A percentile compares a stretch with the other conserved stretches of the same genome.
These are phyloP conservation scores for Xiphorhynchus erythropygius DNA, from an alignment of 2,797 vertebrate genomes.

Conservation along the genomic window DNA sequence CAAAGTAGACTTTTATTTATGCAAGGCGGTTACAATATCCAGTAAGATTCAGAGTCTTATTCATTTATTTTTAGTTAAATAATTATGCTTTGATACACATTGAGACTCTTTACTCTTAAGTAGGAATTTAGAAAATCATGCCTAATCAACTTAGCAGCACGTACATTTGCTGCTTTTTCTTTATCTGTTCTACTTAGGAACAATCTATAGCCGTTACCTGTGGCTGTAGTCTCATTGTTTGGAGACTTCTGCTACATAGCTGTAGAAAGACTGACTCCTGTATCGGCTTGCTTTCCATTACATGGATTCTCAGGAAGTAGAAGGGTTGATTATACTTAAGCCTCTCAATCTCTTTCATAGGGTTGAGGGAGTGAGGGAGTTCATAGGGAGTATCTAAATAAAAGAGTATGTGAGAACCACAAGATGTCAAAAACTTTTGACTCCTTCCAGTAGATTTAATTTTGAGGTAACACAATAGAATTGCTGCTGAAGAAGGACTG, in stretches of 20 bases:
- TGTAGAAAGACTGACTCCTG: background rate
- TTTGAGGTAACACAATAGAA: background rate
- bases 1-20: constrained; percentile 4
- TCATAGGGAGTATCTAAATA: background rate
- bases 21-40: background rate
- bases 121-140: background rate
- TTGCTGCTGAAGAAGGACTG: background rate
- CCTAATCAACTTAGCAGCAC: background rate
- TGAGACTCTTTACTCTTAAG: background rate
- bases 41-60: background rate
- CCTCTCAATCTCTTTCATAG: background rate
- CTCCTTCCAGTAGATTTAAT: background rate
- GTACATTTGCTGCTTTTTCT: background rate
- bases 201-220: background rate
- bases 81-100: background rate
- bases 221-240: background rate
- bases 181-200: background rate
- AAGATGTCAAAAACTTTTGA: background rate
- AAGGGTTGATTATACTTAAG: background rate
- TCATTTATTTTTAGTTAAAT: background rate
- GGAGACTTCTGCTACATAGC: background rate
- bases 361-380: too few relatives aligned
- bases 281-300: background rate
- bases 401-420: background rate
- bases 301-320: background rate